Evolutionary conservation across 2,888 invertebrate genomes (phyloP), one percentile per base, ranked within the genome.

Genomic region (Asteroscopus sphinx): DNA sequence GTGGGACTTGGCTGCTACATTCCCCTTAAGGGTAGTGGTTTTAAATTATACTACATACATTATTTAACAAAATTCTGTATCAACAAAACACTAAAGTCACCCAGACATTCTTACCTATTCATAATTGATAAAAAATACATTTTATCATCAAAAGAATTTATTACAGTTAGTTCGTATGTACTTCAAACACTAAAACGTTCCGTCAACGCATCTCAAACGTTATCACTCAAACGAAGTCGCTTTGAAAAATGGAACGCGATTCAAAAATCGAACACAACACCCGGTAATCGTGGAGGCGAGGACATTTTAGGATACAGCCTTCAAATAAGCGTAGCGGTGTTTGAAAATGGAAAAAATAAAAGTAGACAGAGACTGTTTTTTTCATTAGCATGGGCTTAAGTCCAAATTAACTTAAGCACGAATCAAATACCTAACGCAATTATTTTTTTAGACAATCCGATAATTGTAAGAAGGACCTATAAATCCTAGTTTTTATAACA

Each of bases 171-270:
- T 6, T 46, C 17, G 3, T 55, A 37, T 42, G 9, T 68, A 54
- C 54, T n/a, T n/a, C n/a, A n/a, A n/a, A n/a, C n/a, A n/a, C n/a
- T n/a, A n/a, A n/a, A 68, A 60, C 9, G 30, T 55, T 13, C 28
- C 39, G 46, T 65, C 57, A 60, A 44, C 33, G 17, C 37, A 13
- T 57, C 25, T 45, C 39, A 16, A 41, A 40, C 11, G 17, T 42
- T 60, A 68, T 58, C 67, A 48, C 11, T 55, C 72, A 73, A 69
- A 68, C 53, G 46, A 54, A 76, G 60, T 55, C 48, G 52, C 45
- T 75, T 79, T 82, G 76, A 81, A 76, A 81, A 81, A 84, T 82
- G 73, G 77, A 76, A 68, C 72, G 66, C 73, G 57, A 77, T 82
- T 84, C 70, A 54, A 79, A 80, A 81, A 79, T 82, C 77, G 76